Evolutionary conservation across 1,140 invertebrate species (phyloP).

Genomic region (Trachelipus rathkii): DNA sequence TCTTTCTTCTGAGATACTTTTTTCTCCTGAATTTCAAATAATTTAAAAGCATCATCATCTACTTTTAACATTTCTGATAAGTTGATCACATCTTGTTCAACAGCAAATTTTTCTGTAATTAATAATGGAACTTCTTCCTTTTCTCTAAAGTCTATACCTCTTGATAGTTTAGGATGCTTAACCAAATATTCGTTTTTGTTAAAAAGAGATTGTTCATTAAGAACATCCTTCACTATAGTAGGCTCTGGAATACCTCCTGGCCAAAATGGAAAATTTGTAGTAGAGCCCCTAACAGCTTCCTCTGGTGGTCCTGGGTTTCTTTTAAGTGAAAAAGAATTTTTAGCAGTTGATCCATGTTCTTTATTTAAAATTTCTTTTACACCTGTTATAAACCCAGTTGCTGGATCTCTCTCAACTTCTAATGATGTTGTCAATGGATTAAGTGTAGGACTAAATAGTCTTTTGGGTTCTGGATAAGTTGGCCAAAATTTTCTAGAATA

Average conservation of each 20-base stretch:
- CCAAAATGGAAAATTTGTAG: constrained; percentile 72
- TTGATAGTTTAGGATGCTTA: constrained; percentile 40
- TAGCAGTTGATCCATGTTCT: constrained; percentile 61
- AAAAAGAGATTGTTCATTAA: constrained; percentile 35
- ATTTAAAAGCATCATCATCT: constrained; percentile 36
- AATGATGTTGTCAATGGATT: constrained; percentile 53
- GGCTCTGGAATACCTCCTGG: constrained; percentile 69
- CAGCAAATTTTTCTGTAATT: constrained; percentile 54
- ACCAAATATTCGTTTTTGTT: constrained; percentile 31
- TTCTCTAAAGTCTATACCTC: constrained; percentile 47
- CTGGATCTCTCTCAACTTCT: constrained; percentile 63
- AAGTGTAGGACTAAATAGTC: constrained; percentile 55
- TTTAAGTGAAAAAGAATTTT: constrained; percentile 72
- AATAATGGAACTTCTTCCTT: constrained; percentile 48
- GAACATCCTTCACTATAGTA: constrained; percentile 41
- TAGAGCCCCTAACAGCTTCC: constrained; percentile 63
- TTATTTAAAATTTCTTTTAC: constrained; percentile 64
- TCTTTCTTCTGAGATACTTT: constrained; percentile 8
- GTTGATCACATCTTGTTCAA: constrained; percentile 31
- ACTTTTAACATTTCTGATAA: constrained; percentile 38
- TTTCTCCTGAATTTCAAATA: constrained; percentile 32
- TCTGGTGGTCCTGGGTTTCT: constrained; percentile 53
- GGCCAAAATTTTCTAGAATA: constrained; percentile 59
- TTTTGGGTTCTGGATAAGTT: constrained; percentile 53
- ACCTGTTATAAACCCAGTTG: constrained; percentile 64